Evolutionary conservation across 2,797 vertebrate species (phyloP).

Genomic region (Silurus lanzhouensis): DNA sequence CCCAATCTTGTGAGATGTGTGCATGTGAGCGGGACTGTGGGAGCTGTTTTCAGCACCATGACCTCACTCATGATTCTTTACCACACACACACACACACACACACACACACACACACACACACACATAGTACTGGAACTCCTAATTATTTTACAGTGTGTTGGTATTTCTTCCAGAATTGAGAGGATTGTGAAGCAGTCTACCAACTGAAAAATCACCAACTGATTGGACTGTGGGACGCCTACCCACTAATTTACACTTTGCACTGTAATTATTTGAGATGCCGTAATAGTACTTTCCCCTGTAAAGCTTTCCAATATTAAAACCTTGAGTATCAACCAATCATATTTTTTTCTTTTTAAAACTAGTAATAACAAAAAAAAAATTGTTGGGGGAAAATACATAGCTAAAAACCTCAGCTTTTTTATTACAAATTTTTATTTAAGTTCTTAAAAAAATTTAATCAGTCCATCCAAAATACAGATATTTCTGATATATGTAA

Average conservation of each 20-base stretch:
- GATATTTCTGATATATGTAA: background rate
- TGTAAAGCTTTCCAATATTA: background rate
- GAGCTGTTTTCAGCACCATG: slow-evolving; percentile 56
- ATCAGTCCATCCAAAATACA: background rate
- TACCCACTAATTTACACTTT: background rate
- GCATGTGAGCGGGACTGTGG: slow-evolving; percentile 40
- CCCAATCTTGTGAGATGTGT: too few species aligned
- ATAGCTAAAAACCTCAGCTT: background rate
- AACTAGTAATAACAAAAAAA: too few species aligned
- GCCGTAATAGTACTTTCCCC: background rate
- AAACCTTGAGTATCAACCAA: background rate
- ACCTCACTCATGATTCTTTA: background rate
- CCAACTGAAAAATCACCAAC: background rate
- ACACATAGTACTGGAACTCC: background rate
- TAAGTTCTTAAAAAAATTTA: background rate
- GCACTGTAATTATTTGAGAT: background rate
- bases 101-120: slow-evolving; percentile 35
- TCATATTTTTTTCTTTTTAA: background rate
- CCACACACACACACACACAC: slow-evolving; percentile 25
- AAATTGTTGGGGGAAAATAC: too few species aligned
- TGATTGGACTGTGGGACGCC: background rate
- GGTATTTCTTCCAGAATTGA: background rate
- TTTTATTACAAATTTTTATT: background rate
- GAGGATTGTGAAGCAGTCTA: background rate
- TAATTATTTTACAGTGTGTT: background rate